Percentiles rank a stretch among this genome's conserved stretches.
phyloP scores from a whole-genome alignment of 1,140 invertebrate species.

The Acromyrmex echinatior region DNA sequence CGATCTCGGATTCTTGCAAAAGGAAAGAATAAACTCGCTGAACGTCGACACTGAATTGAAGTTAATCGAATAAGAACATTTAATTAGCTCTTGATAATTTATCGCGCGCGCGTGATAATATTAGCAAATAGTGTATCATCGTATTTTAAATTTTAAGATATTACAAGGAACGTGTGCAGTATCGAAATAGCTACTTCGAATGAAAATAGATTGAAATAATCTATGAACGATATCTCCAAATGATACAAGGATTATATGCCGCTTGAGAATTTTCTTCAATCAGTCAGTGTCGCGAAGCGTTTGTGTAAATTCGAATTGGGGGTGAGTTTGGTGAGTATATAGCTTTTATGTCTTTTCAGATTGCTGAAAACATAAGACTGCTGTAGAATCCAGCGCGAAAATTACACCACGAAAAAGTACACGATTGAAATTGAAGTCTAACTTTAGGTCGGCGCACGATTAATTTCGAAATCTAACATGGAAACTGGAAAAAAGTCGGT shows the following conservation, averaged over 20 bases:
- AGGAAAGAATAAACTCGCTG: not conserved
- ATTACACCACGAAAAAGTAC: not conserved
- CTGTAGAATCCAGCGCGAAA: not conserved
- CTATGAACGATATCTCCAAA: not conserved
- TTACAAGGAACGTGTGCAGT: not conserved
- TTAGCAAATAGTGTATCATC: not conserved
- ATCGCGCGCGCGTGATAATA: not conserved
- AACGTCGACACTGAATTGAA: not conserved
- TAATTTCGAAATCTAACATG: not conserved
- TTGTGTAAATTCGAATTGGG: not conserved
- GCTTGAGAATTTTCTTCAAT: not conserved
- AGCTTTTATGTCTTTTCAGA: not conserved
- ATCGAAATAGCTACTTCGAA: not conserved
- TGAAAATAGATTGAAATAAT: not conserved
- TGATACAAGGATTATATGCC: not conserved
- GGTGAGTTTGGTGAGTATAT: slow-evolving; percentile 21
- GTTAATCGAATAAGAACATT: not conserved
- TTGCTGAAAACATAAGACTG: not conserved
- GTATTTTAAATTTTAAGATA: slow-evolving; percentile 7
- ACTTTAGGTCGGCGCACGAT: not conserved
- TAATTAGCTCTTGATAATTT: not conserved
- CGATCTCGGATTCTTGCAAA: not conserved
- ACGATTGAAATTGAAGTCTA: too few relatives aligned
- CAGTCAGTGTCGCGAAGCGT: not conserved
- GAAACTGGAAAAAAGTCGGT: not conserved